These are phyloP conservation scores for Pica pica DNA, from an alignment of 2,113 vertebrate species.

Conservation along the genomic window DNA sequence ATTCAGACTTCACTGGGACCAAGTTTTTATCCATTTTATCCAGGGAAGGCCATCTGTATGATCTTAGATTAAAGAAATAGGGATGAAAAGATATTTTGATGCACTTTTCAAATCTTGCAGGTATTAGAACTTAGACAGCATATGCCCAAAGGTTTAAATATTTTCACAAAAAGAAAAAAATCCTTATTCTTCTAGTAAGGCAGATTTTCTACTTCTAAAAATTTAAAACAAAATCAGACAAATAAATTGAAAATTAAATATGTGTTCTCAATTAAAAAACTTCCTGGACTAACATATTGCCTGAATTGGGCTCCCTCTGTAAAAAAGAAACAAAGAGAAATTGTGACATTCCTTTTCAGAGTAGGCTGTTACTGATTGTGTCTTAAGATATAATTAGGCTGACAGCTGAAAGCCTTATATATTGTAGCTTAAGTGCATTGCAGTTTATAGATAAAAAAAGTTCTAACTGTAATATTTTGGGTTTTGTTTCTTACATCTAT, in stretches of 20 bases:
- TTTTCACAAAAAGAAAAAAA: background rate
- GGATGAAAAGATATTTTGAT: background rate
- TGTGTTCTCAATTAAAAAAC: background rate
- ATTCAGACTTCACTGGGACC: background rate
- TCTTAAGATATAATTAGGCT: constrained; percentile 51
- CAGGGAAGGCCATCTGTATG: background rate
- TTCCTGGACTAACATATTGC: background rate
- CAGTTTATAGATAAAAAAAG: background rate
- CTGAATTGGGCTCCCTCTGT: background rate
- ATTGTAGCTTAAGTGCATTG: background rate
- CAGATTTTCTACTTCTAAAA: background rate
- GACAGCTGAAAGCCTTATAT: constrained; percentile 35
- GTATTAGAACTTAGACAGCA: background rate
- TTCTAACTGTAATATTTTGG: constrained; percentile 9
- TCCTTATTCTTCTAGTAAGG: background rate
- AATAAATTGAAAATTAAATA: background rate
- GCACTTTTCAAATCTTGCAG: background rate
- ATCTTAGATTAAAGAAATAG: background rate
- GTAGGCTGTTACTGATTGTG: constrained; percentile 50
- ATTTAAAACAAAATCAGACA: background rate
- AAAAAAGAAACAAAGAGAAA: constrained; percentile 42
- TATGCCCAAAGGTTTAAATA: background rate
- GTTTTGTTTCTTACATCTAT: background rate
- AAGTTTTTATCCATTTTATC: background rate
- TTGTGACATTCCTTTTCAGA: constrained; percentile 51